Conservation (phyloP, 2,888 invertebrate genomes). For the Nasonia oneida region DNA sequence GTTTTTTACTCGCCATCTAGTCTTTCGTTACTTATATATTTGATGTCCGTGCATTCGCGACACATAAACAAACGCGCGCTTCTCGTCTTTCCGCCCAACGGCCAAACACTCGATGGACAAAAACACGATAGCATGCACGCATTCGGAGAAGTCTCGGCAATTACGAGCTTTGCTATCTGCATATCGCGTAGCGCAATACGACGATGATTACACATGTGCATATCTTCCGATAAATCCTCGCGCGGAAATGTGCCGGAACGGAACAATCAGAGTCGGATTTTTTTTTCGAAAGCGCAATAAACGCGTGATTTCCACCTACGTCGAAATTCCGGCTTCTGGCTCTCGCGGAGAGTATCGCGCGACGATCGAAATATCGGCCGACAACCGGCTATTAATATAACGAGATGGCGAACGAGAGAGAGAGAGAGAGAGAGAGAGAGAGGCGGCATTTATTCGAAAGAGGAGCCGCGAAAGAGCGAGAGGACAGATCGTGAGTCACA, state of each 20-base stretch:
- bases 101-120: not conserved
- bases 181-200: not conserved
- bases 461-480: not conserved
- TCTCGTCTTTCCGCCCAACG: not conserved
- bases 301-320: not conserved
- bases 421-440: not conserved
- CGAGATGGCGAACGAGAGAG: slow-evolving; percentile 2
- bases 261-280: not conserved
- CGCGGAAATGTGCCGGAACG: too few species aligned
- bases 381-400: slow-evolving; percentile 40
- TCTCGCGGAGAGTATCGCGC: not conserved
- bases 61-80: not conserved
- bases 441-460: not conserved
- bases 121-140: not conserved
- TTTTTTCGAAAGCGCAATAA: not conserved
- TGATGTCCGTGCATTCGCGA: not conserved
- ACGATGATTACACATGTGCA: not conserved
- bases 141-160: not conserved
- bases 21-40: not conserved
- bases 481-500: not conserved
- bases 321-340: not conserved
- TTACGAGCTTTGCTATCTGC: not conserved
- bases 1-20: not conserved
- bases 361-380: not conserved
- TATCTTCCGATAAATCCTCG: not conserved